Percentiles rank a stretch among this genome's conserved stretches.
phyloP scores from a whole-genome alignment of 2,113 vertebrate species.

The Centrocercus urophasianus region DNA sequence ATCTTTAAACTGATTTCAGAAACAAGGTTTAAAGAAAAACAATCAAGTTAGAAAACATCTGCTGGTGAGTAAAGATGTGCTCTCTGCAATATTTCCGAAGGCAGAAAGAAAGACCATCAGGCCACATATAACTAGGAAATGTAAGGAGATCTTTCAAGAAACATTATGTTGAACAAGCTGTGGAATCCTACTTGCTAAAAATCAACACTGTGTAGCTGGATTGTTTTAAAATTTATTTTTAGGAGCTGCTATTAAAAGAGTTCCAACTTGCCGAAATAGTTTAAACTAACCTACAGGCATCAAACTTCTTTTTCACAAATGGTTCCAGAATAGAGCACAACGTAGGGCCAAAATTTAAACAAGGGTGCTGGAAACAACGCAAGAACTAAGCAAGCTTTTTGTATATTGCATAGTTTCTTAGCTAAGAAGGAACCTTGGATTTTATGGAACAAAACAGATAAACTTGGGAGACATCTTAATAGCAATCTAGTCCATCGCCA shows the following conservation, averaged over 20 bases:
- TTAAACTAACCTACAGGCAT: background rate
- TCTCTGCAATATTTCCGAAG: background rate
- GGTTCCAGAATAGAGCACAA: background rate
- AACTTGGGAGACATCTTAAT: background rate
- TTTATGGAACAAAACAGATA: background rate
- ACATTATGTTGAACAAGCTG: background rate
- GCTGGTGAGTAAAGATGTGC: background rate
- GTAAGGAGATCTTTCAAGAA: background rate
- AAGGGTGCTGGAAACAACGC: background rate
- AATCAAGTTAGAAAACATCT: background rate
- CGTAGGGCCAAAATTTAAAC: background rate
- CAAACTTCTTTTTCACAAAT: background rate
- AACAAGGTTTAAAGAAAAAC: background rate
- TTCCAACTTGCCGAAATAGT: background rate
- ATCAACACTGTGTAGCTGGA: background rate
- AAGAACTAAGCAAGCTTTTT: background rate
- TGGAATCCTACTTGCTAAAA: background rate
- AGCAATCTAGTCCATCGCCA: background rate
- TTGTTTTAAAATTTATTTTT: background rate
- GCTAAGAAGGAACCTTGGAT: background rate
- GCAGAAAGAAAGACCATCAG: background rate
- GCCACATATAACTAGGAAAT: background rate
- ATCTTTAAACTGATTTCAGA: background rate
- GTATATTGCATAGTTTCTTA: background rate
- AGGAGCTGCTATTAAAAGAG: background rate